A percentile compares a stretch with the other conserved stretches of the same genome.
Conservation (phyloP, 2,113 vertebrate genomes). For the Camelus dromedarius region DNA sequence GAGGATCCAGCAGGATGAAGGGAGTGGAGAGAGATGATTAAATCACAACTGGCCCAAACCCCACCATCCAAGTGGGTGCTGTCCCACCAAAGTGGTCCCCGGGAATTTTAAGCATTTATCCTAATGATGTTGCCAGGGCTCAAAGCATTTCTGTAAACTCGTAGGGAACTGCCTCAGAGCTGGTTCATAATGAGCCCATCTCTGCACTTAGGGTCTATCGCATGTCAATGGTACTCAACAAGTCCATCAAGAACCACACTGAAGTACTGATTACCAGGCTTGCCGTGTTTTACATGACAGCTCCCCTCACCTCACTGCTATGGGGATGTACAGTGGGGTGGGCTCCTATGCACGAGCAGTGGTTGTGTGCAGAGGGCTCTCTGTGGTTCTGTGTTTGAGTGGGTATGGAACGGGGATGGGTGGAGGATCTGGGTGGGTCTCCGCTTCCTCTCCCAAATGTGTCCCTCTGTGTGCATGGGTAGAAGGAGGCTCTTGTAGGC, state of each 20-base stretch:
- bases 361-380: too few species aligned
- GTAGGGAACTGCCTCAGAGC: neutral
- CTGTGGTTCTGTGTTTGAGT: neutral
- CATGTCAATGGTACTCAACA: neutral
- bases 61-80: accelerated
- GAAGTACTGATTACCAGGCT: neutral
- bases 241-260: neutral
- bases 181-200: neutral
- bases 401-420: too few species aligned
- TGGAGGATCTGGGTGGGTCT: neutral
- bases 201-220: neutral
- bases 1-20: neutral
- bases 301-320: neutral
- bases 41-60: neutral
- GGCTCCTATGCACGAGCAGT: accelerated
- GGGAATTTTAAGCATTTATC: neutral
- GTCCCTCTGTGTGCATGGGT: too few species aligned
- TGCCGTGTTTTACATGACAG: neutral
- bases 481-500: neutral
- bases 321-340: accelerated
- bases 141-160: neutral
- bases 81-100: neutral
- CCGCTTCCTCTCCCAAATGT: neutral
- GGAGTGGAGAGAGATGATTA: neutral
- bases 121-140: neutral